These are phyloP conservation scores for Stegana nigrithorax DNA, from an alignment of 2,888 invertebrate genomes.

Conservation along the genomic window DNA sequence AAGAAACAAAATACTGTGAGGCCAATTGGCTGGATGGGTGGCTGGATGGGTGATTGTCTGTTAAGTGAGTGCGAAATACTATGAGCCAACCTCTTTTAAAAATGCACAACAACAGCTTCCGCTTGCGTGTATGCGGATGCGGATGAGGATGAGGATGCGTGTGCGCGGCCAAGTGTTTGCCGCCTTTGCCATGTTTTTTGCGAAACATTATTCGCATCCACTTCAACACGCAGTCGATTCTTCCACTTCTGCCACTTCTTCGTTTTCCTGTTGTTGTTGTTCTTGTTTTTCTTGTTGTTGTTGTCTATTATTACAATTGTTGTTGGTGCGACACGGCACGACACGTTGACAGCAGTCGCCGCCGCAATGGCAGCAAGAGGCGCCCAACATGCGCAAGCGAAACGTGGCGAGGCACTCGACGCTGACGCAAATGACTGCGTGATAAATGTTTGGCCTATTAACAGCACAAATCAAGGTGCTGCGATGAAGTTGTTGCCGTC, in stretches of 20 bases:
- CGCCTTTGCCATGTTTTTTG: conserved; percentile 34
- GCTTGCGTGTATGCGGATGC: conserved; percentile 48
- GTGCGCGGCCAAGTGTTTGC: conserved; percentile 34
- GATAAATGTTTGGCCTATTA: conserved; percentile 48
- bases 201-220: conserved; percentile 42
- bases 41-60: no score
- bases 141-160: no score
- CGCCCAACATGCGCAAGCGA: neutral
- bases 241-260: neutral
- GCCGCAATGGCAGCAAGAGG: neutral
- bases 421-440: conserved; percentile 1
- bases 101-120: conserved; percentile 59
- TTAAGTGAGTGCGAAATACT: conserved; percentile 25
- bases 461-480: conserved; percentile 46
- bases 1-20: neutral
- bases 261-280: neutral
- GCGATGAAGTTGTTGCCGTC: conserved; percentile 16
- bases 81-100: conserved; percentile 51
- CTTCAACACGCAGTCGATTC: no score
- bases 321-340: neutral
- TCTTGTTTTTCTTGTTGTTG: neutral
- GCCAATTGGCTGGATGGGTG: neutral
- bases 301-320: neutral
- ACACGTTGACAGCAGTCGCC: neutral
- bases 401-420: no score